Conservation (phyloP, 2,888 invertebrate species). For the Venustoraphidia nigricollis region DNA sequence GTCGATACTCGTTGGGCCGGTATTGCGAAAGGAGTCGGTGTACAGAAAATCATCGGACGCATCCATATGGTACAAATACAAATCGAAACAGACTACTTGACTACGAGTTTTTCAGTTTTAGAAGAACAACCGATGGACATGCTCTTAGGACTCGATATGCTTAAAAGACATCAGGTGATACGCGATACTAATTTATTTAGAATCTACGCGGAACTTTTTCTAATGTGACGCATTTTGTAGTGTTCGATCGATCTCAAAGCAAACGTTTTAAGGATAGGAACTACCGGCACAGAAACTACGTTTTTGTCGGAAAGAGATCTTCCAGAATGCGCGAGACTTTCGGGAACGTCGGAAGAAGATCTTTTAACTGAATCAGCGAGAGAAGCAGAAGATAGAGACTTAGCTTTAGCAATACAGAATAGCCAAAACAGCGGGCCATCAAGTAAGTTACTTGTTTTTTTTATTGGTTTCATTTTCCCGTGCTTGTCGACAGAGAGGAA, state of each 20-base stretch:
- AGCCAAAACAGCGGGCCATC: constrained; percentile 32
- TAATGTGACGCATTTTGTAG: constrained; percentile 25
- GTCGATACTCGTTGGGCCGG: constrained; percentile 91
- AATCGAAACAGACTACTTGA: constrained; percentile 84
- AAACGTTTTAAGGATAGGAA: constrained; percentile 82
- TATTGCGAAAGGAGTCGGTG: constrained; percentile 93
- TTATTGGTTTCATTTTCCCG: not conserved
- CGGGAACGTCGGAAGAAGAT: constrained; percentile 50
- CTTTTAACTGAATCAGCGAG: constrained; percentile 28
- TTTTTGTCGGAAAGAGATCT: constrained; percentile 64
- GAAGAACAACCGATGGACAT: constrained; percentile 98
- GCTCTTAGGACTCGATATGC: constrained; percentile 93
- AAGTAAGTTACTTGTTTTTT: constrained; percentile 9
- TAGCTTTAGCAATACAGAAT: constrained; percentile 56
- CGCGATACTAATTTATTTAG: not conserved
- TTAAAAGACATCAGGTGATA: constrained; percentile 82
- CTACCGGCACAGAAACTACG: constrained; percentile 79
- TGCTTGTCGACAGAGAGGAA: no score
- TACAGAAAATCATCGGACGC: constrained; percentile 87
- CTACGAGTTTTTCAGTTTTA: constrained; percentile 91
- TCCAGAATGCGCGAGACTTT: constrained; percentile 72
- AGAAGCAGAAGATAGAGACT: constrained; percentile 50
- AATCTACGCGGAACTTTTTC: constrained; percentile 1
- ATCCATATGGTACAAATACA: constrained; percentile 97
- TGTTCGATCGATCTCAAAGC: constrained; percentile 84